Evolutionary conservation across 35 echinoderm and acorn worm genomes (phyloP).

Genomic region (Anneissia japonica): DNA sequence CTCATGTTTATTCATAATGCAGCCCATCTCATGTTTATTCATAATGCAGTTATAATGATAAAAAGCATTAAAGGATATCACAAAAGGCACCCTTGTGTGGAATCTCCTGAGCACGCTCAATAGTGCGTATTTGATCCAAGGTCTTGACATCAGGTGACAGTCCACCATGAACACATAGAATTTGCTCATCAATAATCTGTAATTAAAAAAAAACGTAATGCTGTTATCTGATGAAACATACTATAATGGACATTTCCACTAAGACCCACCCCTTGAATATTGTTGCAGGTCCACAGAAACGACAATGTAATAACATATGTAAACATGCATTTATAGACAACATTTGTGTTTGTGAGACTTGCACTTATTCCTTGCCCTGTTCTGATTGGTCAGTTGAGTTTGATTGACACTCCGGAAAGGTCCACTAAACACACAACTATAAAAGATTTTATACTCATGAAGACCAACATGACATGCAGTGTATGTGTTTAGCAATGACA

Average conservation of each 20-base stretch:
- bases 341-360: too few relatives aligned
- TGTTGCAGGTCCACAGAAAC: neutral
- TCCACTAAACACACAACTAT: too few relatives aligned
- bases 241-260: neutral
- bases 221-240: neutral
- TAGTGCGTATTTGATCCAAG: slow-evolving; percentile 89
- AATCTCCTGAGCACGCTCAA: slow-evolving; percentile 94
- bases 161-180: slow-evolving; percentile 94
- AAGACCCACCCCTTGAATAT: neutral
- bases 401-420: too few relatives aligned
- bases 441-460: too few relatives aligned
- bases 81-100: slow-evolving; percentile 99
- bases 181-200: slow-evolving; percentile 93
- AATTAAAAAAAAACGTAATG: neutral
- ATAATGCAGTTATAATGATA: too few relatives aligned
- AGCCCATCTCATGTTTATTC: too few relatives aligned
- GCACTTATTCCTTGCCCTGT: too few relatives aligned
- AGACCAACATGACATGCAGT: too few relatives aligned
- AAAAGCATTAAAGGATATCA: slow-evolving; percentile 98
- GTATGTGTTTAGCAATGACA: too few relatives aligned
- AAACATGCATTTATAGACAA: neutral
- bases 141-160: slow-evolving; percentile 97
- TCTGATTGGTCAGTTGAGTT: too few relatives aligned
- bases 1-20: too few relatives aligned
- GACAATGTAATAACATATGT: neutral